A percentile compares a stretch with the other conserved stretches of the same genome.
Conservation (phyloP, 2,113 vertebrate genomes). For the Sprattus sprattus region DNA sequence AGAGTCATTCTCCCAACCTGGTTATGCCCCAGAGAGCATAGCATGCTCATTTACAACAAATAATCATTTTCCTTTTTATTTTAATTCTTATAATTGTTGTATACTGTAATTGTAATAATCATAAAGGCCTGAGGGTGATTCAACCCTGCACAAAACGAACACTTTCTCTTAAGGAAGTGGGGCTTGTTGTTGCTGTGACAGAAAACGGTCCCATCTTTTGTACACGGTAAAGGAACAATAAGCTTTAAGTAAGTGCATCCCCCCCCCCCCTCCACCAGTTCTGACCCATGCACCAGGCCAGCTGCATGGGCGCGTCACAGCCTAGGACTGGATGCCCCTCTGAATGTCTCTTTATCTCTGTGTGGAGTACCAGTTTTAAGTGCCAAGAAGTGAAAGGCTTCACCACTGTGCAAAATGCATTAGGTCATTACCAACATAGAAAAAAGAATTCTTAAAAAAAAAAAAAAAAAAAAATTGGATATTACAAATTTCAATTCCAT, state of each 20-base stretch:
- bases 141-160: slow-evolving; percentile 44
- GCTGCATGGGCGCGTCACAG: slow-evolving; percentile 67
- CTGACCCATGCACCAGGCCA: slow-evolving; percentile 55
- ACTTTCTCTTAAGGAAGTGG: slow-evolving; percentile 54
- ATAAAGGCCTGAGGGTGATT: slow-evolving; percentile 65
- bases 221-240: slow-evolving; percentile 60
- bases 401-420: slow-evolving; percentile 96
- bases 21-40: slow-evolving; percentile 64
- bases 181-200: slow-evolving; percentile 33
- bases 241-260: slow-evolving; percentile 63
- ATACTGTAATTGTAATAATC: slow-evolving; percentile 45
- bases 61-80: slow-evolving; percentile 50
- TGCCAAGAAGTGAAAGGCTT: slow-evolving; percentile 86
- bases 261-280: slow-evolving; percentile 35
- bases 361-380: slow-evolving; percentile 76
- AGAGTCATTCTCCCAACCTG: slow-evolving; percentile 62
- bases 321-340: slow-evolving; percentile 70
- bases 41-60: slow-evolving; percentile 73
- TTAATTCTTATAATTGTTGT: slow-evolving; percentile 27
- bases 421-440: slow-evolving; percentile 86
- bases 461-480: slow-evolving; percentile 53
- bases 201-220: slow-evolving; percentile 56
- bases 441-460: slow-evolving; percentile 50
- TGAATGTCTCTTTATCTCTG: slow-evolving; percentile 76
- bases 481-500: slow-evolving; percentile 74